phyloP scores from a whole-genome alignment of 2,113 vertebrate species.

The Thoracochromis brauschi region DNA sequence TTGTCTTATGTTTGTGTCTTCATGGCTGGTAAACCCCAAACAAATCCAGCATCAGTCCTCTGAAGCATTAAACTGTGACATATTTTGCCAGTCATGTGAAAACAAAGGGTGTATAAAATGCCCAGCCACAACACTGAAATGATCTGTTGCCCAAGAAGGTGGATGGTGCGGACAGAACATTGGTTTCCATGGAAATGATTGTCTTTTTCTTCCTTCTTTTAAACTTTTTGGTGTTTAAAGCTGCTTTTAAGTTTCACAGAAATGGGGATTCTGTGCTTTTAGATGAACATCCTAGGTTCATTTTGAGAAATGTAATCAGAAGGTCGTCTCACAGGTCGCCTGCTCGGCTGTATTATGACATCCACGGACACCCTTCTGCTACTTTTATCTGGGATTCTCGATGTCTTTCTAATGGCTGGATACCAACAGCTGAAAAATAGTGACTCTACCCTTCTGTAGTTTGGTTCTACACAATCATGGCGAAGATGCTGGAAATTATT shows the following conservation, averaged over 20 bases:
- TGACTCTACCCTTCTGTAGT: not conserved
- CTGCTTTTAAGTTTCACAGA: not conserved
- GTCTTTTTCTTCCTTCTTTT: not conserved
- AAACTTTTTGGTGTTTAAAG: not conserved
- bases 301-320: not conserved
- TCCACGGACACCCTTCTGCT: not conserved
- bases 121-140: constrained; percentile 13
- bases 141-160: not conserved
- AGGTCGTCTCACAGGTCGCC: not conserved
- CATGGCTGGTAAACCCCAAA: constrained; percentile 50
- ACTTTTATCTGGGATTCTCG: not conserved
- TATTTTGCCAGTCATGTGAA: constrained; percentile 65
- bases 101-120: constrained; percentile 56
- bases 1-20: constrained; percentile 45
- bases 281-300: not conserved
- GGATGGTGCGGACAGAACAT: not conserved
- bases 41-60: constrained; percentile 37
- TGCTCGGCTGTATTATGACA: not conserved
- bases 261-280: not conserved
- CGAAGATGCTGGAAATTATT: not conserved
- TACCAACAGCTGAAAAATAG: fast-evolving
- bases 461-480: not conserved
- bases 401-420: not conserved
- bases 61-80: constrained; percentile 62
- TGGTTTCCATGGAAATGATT: not conserved